These are phyloP conservation scores for Arvicanthis niloticus DNA, from an alignment of 2,113 vertebrate genomes.

Conservation along the genomic window DNA sequence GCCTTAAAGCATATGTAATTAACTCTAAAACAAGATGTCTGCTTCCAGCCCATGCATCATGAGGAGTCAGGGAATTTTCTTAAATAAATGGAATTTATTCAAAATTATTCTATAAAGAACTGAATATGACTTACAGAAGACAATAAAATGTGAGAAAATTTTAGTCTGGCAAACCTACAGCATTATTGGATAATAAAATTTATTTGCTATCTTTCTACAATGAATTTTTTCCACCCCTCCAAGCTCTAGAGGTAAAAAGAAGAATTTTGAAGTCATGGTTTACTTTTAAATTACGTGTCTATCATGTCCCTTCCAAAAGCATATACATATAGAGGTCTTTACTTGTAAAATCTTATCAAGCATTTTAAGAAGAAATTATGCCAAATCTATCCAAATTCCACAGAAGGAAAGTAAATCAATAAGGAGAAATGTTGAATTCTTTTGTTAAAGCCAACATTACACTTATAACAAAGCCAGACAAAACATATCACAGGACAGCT, in stretches of 20 bases:
- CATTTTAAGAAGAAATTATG: background rate
- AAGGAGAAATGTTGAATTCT: background rate
- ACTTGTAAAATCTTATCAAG: background rate
- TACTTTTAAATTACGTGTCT: background rate
- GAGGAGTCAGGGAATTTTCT: background rate
- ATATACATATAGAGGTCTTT: background rate
- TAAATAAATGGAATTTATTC: slow-evolving; percentile 26
- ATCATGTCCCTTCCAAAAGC: background rate
- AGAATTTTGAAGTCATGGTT: background rate
- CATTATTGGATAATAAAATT: background rate
- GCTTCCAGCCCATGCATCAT: background rate
- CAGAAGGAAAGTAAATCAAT: background rate
- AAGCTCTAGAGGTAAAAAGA: background rate
- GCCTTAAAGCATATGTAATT: slow-evolving; percentile 10
- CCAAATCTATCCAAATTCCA: background rate
- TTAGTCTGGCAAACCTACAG: background rate
- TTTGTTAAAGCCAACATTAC: background rate
- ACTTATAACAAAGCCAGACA: background rate
- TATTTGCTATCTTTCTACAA: background rate
- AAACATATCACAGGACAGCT: background rate
- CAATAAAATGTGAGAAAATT: background rate
- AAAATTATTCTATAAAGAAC: slow-evolving; percentile 44
- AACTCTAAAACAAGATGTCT: background rate
- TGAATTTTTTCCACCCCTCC: background rate
- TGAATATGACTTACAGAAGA: slow-evolving; percentile 12